Conservation (phyloP, 64 coral and sea anemone genomes). For the Pachyseris speciosa region DNA sequence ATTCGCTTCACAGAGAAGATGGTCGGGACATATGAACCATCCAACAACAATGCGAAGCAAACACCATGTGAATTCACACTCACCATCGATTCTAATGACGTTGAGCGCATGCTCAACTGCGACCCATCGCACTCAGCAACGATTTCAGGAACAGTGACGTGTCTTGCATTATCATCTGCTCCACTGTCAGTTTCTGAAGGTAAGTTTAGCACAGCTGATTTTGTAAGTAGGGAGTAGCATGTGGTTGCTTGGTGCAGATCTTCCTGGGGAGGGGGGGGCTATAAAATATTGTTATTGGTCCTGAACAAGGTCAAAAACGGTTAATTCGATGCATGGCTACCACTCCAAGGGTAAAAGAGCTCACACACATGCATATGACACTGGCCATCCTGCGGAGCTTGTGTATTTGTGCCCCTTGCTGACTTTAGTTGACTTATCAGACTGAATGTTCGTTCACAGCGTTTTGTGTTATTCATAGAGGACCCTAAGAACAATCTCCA, state of each 20-base stretch:
- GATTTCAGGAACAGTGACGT: slow-evolving; percentile 42
- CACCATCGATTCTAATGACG: slow-evolving; percentile 39
- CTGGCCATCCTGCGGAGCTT: too few relatives aligned
- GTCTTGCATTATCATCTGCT: slow-evolving; percentile 1
- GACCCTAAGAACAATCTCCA: neutral
- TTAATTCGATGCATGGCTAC: neutral
- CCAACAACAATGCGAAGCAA: neutral
- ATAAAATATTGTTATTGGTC: neutral
- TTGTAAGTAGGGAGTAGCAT: neutral
- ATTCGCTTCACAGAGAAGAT: slow-evolving; percentile 66
- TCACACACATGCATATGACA: neutral
- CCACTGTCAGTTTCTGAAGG: slow-evolving; percentile 38
- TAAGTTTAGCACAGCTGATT: slow-evolving; percentile 17
- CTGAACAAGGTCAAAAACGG: neutral
- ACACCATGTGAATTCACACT: slow-evolving; percentile 42
- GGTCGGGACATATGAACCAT: slow-evolving; percentile 14
- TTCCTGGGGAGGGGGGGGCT: too few relatives aligned
- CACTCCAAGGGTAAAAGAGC: neutral
- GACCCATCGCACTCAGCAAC: slow-evolving; percentile 51
- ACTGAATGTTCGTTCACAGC: neutral
- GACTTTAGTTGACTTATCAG: neutral
- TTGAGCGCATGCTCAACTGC: slow-evolving; percentile 40
- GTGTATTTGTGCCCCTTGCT: neutral
- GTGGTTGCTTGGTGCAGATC: too few relatives aligned
- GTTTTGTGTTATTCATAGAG: too few relatives aligned